Evolutionary conservation across 2,888 invertebrate species (phyloP).

Genomic region (Polyommatus iphigenia): DNA sequence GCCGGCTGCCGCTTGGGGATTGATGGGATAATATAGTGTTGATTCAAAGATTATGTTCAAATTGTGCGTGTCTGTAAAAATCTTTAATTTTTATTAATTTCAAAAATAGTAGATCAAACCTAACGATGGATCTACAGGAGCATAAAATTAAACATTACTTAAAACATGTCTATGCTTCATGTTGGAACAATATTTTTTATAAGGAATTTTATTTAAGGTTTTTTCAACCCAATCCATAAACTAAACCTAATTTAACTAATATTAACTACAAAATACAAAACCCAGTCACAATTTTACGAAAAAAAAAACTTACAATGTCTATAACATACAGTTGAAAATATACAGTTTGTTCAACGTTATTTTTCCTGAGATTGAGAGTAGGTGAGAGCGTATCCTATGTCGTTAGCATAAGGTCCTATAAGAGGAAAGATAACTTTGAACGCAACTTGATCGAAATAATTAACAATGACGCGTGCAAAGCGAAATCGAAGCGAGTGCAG

Average conservation of each 20-base stretch:
- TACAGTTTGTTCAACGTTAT: neutral
- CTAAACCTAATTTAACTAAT: conserved; percentile 24
- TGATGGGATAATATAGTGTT: neutral
- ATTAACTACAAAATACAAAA: conserved; percentile 18
- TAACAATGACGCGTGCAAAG: conserved; percentile 43
- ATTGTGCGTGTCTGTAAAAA: neutral
- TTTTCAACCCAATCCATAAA: conserved; percentile 8
- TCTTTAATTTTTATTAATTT: neutral
- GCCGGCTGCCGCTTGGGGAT: no score
- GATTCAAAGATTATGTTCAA: neutral
- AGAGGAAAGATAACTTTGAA: neutral
- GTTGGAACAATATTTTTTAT: neutral
- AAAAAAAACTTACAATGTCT: conserved; percentile 16
- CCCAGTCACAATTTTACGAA: conserved; percentile 20
- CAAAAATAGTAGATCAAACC: neutral
- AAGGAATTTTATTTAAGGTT: neutral
- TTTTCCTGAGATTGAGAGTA: neutral
- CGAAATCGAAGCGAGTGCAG: conserved; percentile 47
- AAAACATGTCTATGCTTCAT: neutral
- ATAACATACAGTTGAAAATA: neutral
- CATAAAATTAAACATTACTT: neutral
- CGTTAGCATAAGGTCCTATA: neutral
- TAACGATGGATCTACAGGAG: neutral
- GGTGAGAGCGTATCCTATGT: no score
- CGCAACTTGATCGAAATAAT: conserved; percentile 2